Evolutionary conservation across 2,888 invertebrate species (phyloP), one percentile per base, ranked within the genome.

Genomic region (Ectobius pallidus): DNA sequence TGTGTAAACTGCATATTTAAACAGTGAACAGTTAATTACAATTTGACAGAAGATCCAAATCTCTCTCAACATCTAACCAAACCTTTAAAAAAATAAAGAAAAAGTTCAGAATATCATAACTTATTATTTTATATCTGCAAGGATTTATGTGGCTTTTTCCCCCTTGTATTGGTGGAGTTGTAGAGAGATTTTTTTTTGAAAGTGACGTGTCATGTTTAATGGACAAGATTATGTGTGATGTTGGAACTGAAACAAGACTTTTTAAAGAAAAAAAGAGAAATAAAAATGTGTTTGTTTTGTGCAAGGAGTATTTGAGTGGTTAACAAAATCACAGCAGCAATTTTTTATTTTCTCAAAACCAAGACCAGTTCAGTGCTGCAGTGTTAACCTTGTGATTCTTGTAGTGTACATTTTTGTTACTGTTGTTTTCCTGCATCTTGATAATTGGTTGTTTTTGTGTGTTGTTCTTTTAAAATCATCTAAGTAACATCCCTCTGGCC

Each of bases 381-480:
- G n/a, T 58, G 58, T 58, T 30, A 58, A 58, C 30, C 32, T n/a
- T 30, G 58, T 58, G 58, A 58, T 18, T 52, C 49, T 52, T 52
- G 52, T 55, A n/a, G 25, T 65, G 65, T 32, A 39, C 27, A 27
- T n/a, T 67, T 65, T 67, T 65, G 70, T 73, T 46, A 63, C 65
- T 44, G 27, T 46, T 44, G 44, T 44, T 46, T 65, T 65, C 44
- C 9, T 46, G 1, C 44, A 44, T 34, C 58, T 65, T 61, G 55
- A 67, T 20, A 67, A 65, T 73, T 65, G 46, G 52, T 58, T 70
- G 63, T 70, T 49, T 70, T 49, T 65, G 65, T 44, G 65, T 44
- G 27, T 65, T 46, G n/a, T 46, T 74, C 46, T 67, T 68, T 72
- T 70, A 44, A 52, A 70, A 70, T 68, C 42, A 61, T 72, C 58